A percentile compares a stretch with the other conserved stretches of the same genome.
phyloP scores from a whole-genome alignment of 2,888 invertebrate genomes.

The Acrobasis consociella region DNA sequence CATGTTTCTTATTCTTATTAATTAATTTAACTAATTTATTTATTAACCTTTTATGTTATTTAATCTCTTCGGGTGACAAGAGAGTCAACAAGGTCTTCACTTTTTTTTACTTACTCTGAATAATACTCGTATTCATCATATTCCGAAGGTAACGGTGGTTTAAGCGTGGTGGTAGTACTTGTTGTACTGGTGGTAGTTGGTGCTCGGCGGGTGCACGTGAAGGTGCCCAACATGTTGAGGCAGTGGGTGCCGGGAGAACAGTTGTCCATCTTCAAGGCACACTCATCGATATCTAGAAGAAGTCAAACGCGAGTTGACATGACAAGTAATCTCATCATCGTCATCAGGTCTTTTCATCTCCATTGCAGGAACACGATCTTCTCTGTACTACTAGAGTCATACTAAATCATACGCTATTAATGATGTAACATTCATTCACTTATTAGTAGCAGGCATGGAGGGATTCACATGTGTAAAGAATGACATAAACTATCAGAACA shows the following conservation, averaged over 20 bases:
- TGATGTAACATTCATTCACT: too few species aligned
- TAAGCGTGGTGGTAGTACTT: constrained; percentile 32
- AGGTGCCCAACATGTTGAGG: constrained; percentile 95
- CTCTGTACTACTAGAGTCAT: too few species aligned
- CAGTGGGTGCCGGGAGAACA: constrained; percentile 84
- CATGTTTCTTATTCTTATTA: too few species aligned
- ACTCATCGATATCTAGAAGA: constrained; percentile 86
- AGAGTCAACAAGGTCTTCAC: not conserved
- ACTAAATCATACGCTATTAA: too few species aligned
- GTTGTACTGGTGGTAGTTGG: constrained; percentile 42
- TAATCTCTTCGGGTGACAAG: not conserved
- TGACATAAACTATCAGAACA: too few species aligned
- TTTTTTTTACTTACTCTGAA: constrained; percentile 52
- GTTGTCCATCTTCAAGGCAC: constrained; percentile 76
- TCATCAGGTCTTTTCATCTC: too few species aligned
- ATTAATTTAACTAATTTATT: too few species aligned
- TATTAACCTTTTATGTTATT: constrained; percentile 7
- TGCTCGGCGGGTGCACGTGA: constrained; percentile 85
- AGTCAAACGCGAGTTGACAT: constrained; percentile 3
- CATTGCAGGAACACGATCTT: too few species aligned
- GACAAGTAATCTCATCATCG: too few species aligned
- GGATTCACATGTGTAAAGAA: too few species aligned
- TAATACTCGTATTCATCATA: constrained; percentile 73
- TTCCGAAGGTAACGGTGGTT: constrained; percentile 37
- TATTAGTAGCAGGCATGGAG: too few species aligned